phyloP scores from a whole-genome alignment of 2,113 vertebrate species.

The Rutilus rutilus region DNA sequence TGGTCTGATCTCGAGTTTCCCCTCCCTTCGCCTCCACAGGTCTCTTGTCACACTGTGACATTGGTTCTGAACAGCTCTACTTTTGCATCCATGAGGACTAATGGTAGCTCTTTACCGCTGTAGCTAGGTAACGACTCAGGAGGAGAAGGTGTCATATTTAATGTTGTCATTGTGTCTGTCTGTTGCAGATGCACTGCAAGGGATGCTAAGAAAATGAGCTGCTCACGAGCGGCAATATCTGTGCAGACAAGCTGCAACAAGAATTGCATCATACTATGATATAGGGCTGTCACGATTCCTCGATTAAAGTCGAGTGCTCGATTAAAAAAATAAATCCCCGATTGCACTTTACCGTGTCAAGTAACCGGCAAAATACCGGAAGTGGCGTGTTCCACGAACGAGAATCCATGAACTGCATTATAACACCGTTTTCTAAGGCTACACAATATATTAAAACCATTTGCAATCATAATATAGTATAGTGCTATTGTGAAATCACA shows the following conservation, averaged over 20 bases:
- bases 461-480: too few relatives aligned
- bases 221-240: not conserved
- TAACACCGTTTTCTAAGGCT: too few relatives aligned
- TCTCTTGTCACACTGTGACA: not conserved
- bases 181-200: not conserved
- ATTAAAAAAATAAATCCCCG: too few relatives aligned
- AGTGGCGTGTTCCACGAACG: too few relatives aligned
- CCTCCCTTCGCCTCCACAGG: not conserved
- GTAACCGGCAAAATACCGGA: too few relatives aligned
- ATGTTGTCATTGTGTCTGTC: conserved; percentile 11
- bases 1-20: not conserved
- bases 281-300: too few relatives aligned
- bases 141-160: not conserved
- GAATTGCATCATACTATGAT: not conserved
- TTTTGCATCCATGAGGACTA: conserved; percentile 7
- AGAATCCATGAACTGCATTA: too few relatives aligned
- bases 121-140: not conserved
- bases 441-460: too few relatives aligned
- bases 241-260: not conserved
- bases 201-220: conserved; percentile 1
- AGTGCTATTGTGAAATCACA: too few relatives aligned
- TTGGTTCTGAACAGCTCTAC: not conserved
- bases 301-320: too few relatives aligned
- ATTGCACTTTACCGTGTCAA: too few relatives aligned
- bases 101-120: not conserved